These are phyloP conservation scores for Tinea semifulvella DNA, from an alignment of 2,888 invertebrate genomes.

Conservation along the genomic window DNA sequence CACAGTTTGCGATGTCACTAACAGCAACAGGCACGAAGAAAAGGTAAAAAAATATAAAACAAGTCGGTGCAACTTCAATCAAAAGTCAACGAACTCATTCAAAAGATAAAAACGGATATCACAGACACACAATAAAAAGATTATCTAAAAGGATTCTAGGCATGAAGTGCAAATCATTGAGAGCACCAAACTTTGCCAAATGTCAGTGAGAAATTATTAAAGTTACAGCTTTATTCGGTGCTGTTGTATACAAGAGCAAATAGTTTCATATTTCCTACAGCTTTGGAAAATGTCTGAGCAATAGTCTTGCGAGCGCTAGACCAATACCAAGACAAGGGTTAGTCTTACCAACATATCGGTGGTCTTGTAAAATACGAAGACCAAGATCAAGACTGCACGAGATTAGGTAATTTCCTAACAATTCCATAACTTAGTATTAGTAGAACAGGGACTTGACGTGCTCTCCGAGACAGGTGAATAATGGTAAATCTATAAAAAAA, in stretches of 20 bases:
- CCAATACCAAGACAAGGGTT: no score
- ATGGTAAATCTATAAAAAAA: no score
- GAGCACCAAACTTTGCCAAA: constrained; percentile 9
- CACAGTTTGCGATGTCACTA: not conserved
- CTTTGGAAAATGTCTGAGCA: no score
- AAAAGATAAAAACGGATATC: constrained; percentile 12
- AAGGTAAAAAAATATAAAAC: not conserved
- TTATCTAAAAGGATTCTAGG: constrained; percentile 3
- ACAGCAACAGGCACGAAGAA: not conserved
- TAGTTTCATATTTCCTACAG: no score
- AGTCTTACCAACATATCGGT: no score
- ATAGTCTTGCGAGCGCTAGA: no score
- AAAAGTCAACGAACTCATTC: constrained; percentile 11
- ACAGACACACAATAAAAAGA: constrained; percentile 13
- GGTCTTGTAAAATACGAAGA: no score
- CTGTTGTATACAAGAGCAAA: not conserved
- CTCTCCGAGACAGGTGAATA: no score
- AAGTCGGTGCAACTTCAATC: constrained; percentile 13
- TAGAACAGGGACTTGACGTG: no score
- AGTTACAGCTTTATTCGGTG: not conserved
- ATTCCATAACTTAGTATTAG: not conserved
- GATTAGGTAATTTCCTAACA: not conserved
- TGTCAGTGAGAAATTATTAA: constrained; percentile 2
- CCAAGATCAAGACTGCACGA: not conserved
- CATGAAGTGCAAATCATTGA: constrained; percentile 13